Base-by-base conservation (phyloP, 2,797 vertebrate genomes). In the Tokudaia muenninki region DNA sequence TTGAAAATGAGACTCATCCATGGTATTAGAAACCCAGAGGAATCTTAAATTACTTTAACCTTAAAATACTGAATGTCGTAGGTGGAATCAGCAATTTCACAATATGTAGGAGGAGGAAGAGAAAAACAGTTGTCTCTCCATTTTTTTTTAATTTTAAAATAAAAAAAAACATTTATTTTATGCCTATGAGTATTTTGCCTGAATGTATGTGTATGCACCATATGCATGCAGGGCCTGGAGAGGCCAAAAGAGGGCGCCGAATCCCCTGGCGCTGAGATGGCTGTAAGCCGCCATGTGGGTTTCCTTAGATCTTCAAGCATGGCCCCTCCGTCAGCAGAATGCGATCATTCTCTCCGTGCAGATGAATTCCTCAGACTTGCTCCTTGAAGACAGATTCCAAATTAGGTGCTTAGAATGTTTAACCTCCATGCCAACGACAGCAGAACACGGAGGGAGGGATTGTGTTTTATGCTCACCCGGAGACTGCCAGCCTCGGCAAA, bases 1-100 rank as follows among this genome's bases (percentile, higher is more conserved):
- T 31, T 67, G 61, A 74, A 24, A 47, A 44, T 34, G 9, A 37
- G 90, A 82, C 22, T 13, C n/a, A 41, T 14, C n/a, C 47, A 4
- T 52, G 59, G 41, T 50, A 19, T 10, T 24, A 74, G 72, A 92
- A 92, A 61, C 26, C 55, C 59, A 65, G 59, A 70, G 26, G 72
- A 47, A 82, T 55, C 26, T 90, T 87, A 83, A 83, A 52, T 94
- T 29, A 31, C 44, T 75, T 88, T 37, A 93, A 88, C 34, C 47
- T 96, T 79, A 92, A 44, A 90, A 83, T 86, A 61, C 50, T 2
- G 5, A 52, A 92, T 52, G 37, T 52, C 57, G 63, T 1, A 14
- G 37, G 44, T 86, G 80, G 78, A 96, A 82, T 31, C 55, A 77
- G 72, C 63, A 84, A 59, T 92, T 94, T 88, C 37, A 57, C 19